Base-by-base conservation (phyloP, 2,888 invertebrate species). In the Dryobota labecula region DNA sequence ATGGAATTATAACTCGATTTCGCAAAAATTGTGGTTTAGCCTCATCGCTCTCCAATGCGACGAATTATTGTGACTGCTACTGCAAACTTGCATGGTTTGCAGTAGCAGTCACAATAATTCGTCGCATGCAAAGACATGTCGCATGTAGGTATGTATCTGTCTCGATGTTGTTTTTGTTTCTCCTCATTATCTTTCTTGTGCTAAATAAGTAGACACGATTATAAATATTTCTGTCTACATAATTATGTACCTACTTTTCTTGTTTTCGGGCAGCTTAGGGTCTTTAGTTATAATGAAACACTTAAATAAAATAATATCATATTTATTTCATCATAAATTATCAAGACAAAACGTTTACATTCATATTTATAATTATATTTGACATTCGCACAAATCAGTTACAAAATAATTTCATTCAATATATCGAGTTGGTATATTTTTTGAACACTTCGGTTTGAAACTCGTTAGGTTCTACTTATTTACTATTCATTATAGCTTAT, bases 361-460 rank as follows among this genome's bases (percentile, higher is more conserved):
- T 82, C 75, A 84, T 77, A 73, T 74, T 69, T 76, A 70, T 54
- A 51, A 47, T 75, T 51, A 60, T 33, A 76, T 73, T 77, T 78
- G 73, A 82, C 86, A 85, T 86, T 84, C 78, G 75, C 75, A 74
- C 86, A 72, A 82, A 73, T 84, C 78, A 78, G 68, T 78, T 78
- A 79, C 58, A 80, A 73, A 76, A 79, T 78, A 73, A 78, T 83
- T 84, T 79, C 76, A 86, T 80, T 79, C 70, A 82, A 71, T 76
- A 70, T 72, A 62, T 83, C 76, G 71, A 76, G 78, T 75, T 84
- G 82, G 76, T 85, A 82, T 78, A 79, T 73, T 84, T 36, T 84
- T 85, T 89, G 89, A 89, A 89, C 89, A 89, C 90, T 86, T 86
- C 80, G 80, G 87, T 83, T 77, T 84, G 61, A 84, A 83, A 82